phyloP scores from a whole-genome alignment of 2,888 invertebrate genomes.

The Agonopterix heracliana region DNA sequence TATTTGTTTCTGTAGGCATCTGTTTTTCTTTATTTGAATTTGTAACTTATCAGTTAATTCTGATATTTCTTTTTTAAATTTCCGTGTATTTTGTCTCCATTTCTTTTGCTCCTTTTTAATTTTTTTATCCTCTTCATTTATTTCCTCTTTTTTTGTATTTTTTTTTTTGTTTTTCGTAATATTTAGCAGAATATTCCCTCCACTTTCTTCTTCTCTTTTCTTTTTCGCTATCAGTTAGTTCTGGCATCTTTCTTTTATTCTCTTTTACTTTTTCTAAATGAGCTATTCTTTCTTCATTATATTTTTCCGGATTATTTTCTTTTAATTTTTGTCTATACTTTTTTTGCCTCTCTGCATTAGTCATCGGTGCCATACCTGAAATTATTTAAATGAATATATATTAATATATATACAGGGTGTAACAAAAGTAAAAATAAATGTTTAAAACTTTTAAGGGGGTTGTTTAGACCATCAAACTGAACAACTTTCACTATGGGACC shows the following conservation, averaged over 20 bases:
- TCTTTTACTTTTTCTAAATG: conserved; percentile 2
- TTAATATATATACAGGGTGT: neutral
- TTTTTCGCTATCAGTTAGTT: conserved; percentile 1
- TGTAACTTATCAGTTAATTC: neutral
- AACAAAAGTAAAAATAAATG: too few relatives aligned
- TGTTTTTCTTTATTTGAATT: neutral
- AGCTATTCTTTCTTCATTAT: conserved; percentile 2
- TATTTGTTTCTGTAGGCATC: neutral
- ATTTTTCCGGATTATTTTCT: conserved; percentile 2
- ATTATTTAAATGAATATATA: neutral
- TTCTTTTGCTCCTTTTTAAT: neutral
- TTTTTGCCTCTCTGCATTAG: conserved; percentile 2
- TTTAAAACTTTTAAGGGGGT: too few relatives aligned
- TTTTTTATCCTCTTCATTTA: neutral
- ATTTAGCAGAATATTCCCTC: conserved; percentile 2
- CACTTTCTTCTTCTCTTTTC: conserved; percentile 1
- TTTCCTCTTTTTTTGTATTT: neutral
- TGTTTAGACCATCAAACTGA: too few relatives aligned
- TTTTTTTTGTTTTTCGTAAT: conserved; percentile 1
- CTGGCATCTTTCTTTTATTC: conserved; percentile 1
- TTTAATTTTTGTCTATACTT: neutral
- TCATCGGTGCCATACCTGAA: conserved; percentile 2
- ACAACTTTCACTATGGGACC: neutral
- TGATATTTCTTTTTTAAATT: neutral
- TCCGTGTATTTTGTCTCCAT: neutral